A percentile compares a stretch with the other conserved stretches of the same genome.
phyloP scores from a whole-genome alignment of 2,113 vertebrate species.

The Alectura lathami region DNA sequence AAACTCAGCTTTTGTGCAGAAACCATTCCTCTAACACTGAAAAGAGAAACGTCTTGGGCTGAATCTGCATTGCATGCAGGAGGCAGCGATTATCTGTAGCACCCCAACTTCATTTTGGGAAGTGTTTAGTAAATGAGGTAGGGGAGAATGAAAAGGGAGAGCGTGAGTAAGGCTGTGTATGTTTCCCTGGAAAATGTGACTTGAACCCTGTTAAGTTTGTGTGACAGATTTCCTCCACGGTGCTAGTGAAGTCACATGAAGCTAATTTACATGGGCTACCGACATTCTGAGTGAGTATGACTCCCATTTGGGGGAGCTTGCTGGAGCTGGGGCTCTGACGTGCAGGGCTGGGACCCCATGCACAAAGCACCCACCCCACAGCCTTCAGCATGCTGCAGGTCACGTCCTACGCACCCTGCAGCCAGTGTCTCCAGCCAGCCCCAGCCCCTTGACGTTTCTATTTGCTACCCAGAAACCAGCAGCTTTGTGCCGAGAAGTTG shows the following conservation, averaged over 20 bases:
- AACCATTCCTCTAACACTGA: not conserved
- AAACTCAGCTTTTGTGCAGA: not conserved
- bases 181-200: conserved; percentile 34
- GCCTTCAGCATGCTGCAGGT: not conserved
- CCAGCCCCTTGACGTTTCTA: not conserved
- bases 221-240: not conserved
- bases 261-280: not conserved
- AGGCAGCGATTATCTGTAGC: not conserved
- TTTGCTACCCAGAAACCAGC: not conserved
- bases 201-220: not conserved
- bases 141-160: not conserved
- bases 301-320: not conserved
- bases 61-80: not conserved
- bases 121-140: conserved; percentile 4
- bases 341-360: not conserved
- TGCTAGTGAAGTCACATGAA: not conserved
- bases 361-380: not conserved
- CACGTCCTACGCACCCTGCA: rapidly evolving
- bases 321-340: not conserved
- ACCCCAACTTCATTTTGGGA: not conserved
- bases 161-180: not conserved
- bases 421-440: not conserved
- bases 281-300: not conserved
- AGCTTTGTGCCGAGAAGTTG: not conserved
- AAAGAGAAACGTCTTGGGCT: not conserved